Conservation (phyloP, 2,113 vertebrate genomes). For the Hippoglossus stenolepis region DNA sequence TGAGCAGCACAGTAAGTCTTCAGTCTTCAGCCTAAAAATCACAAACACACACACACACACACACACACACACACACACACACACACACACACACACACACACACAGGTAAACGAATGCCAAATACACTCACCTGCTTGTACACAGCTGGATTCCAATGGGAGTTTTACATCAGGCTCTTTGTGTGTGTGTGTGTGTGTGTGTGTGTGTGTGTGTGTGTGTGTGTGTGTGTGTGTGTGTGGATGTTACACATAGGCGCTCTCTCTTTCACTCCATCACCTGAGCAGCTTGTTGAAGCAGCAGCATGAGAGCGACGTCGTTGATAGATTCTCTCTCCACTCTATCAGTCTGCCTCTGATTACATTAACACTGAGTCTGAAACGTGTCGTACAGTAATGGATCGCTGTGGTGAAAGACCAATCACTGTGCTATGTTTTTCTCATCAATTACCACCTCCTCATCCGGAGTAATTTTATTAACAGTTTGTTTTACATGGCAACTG, state of each 20-base stretch:
- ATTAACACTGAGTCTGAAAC: conserved; percentile 21
- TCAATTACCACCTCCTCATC: conserved; percentile 16
- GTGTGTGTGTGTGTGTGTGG: background rate
- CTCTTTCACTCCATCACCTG: conserved; percentile 27
- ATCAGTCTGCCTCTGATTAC: conserved; percentile 28
- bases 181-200: conserved; percentile 8
- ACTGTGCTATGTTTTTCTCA: conserved; percentile 8
- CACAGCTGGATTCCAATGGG: conserved; percentile 20
- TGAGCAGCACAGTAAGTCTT: conserved; percentile 41
- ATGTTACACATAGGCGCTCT: conserved; percentile 9
- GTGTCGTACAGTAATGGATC: conserved; percentile 8
- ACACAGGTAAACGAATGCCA: conserved; percentile 12
- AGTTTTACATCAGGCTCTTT: conserved; percentile 3
- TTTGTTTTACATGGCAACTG: conserved; percentile 2
- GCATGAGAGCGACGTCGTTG: conserved; percentile 7
- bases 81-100: conserved; percentile 30
- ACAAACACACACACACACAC: conserved; percentile 32
- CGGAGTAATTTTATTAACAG: background rate
- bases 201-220: conserved; percentile 2
- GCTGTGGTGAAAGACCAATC: conserved; percentile 4
- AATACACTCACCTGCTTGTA: conserved; percentile 41
- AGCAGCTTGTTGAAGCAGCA: conserved; percentile 29
- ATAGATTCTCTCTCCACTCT: conserved; percentile 36
- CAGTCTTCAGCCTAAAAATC: conserved; percentile 15
- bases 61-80: conserved; percentile 33